Evolutionary conservation across 2,888 invertebrate genomes (phyloP), one percentile per base, ranked within the genome.

Genomic region (Philhelius pedissequus): DNA sequence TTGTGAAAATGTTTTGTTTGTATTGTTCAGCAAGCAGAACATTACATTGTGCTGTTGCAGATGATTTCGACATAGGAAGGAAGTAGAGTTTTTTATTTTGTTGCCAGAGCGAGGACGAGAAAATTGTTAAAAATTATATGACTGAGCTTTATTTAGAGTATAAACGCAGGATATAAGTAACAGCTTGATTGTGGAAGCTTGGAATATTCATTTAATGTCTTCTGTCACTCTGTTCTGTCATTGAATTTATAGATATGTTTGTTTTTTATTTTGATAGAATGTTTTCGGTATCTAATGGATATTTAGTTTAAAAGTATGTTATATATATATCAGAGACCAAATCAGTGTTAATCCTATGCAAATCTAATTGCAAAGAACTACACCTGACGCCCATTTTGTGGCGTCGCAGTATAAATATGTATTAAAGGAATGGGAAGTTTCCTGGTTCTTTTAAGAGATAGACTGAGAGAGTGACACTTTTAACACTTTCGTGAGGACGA

Each of bases 401-500:
- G 32, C 1, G 11, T 40, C 8, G 9, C 38, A 50, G 20, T 22
- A n/a, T 11, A 50, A 45, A 48, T 69, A 27, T 38, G 35, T 9
- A n/a, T n/a, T n/a, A 48, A 20, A 9, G 22, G 9, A 4, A 3
- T 20, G 22, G 22, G 13, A 20, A 20, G 43, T 13, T 22, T 20
- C 45, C 20, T 22, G n/a, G n/a, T 5, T 11, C 4, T 5, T 4
- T 6, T 4, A 22, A 22, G 11, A 48, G 5, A 45, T 45, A 15
- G 15, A 43, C 4, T 27, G 20, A 56, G 32, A 38, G 20, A 52
- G 52, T 77, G 82, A 78, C 77, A 73, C 77, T 68, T 82, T 78
- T 73, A 82, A 74, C 73, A 83, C 78, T 64, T 74, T 78, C 62
- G 43, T 78, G 64, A 64, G 78, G 62, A 48, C 40, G 69, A 83